phyloP scores from a whole-genome alignment of 2,797 vertebrate genomes.

The Sparus aurata region DNA sequence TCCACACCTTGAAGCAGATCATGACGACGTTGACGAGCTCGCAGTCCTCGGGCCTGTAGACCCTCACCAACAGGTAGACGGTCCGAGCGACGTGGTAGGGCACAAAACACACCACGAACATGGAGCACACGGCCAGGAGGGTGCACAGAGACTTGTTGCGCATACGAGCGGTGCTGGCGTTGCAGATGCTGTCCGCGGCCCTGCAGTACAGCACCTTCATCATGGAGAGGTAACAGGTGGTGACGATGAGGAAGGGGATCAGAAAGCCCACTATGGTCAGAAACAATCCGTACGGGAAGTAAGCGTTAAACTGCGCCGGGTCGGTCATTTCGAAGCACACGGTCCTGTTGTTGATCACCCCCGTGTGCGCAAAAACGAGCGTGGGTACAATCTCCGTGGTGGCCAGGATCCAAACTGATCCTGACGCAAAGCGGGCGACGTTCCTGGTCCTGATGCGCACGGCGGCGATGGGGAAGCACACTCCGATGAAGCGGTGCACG shows the following conservation, averaged over 20 bases:
- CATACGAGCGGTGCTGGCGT: not conserved
- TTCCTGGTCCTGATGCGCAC: constrained; percentile 65
- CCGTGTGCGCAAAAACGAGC: constrained; percentile 64
- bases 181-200: not conserved
- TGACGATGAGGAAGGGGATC: constrained; percentile 68
- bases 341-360: constrained; percentile 38
- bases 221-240: constrained; percentile 71
- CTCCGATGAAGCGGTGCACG: constrained; percentile 73
- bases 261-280: constrained; percentile 67
- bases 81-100: constrained; percentile 72
- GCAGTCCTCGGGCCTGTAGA: constrained; percentile 60
- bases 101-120: constrained; percentile 76
- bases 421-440: constrained; percentile 40
- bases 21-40: constrained; percentile 48
- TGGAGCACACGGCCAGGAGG: constrained; percentile 51
- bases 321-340: constrained; percentile 77
- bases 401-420: constrained; percentile 69
- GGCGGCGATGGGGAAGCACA: constrained; percentile 76
- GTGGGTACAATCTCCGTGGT: constrained; percentile 71
- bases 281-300: constrained; percentile 68
- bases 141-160: constrained; percentile 69
- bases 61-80: constrained; percentile 60
- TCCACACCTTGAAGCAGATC: constrained; percentile 74
- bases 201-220: constrained; percentile 61
- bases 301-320: constrained; percentile 56